Percentiles rank a stretch among this genome's conserved stretches.
These are phyloP conservation scores for Apis laboriosa DNA, from an alignment of 1,140 invertebrate genomes.

Conservation along the genomic window DNA sequence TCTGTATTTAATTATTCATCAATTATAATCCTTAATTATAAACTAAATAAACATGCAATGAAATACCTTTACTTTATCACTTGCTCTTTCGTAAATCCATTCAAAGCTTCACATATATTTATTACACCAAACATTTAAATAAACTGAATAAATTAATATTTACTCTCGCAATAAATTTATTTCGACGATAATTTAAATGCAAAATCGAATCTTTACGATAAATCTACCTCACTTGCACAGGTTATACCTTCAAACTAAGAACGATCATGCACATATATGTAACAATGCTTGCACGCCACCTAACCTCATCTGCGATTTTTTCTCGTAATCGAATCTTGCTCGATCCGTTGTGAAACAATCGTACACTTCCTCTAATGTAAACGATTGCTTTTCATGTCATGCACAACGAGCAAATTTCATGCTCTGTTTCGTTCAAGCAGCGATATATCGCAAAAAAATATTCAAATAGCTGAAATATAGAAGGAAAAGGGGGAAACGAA, in stretches of 20 bases:
- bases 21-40: neutral
- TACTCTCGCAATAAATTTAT: neutral
- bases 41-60: neutral
- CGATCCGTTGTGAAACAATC: conserved; percentile 22
- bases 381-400: conserved; percentile 16
- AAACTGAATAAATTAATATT: no score
- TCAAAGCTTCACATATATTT: no score
- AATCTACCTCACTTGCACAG: no score
- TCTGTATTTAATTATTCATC: neutral
- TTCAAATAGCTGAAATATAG: neutral
- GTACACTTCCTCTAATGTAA: conserved; percentile 1
- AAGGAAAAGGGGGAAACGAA: neutral
- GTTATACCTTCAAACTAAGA: no score
- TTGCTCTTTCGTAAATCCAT: neutral
- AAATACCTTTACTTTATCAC: neutral
- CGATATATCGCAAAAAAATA: neutral
- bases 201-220: no score
- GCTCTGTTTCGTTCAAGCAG: conserved; percentile 39
- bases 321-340: conserved; percentile 1
- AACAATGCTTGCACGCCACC: neutral
- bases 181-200: neutral
- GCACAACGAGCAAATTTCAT: conserved; percentile 37
- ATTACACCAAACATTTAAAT: no score
- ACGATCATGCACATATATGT: neutral
- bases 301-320: neutral